phyloP scores from a whole-genome alignment of 1,140 invertebrate species.

The Drosophila micromelanica region DNA sequence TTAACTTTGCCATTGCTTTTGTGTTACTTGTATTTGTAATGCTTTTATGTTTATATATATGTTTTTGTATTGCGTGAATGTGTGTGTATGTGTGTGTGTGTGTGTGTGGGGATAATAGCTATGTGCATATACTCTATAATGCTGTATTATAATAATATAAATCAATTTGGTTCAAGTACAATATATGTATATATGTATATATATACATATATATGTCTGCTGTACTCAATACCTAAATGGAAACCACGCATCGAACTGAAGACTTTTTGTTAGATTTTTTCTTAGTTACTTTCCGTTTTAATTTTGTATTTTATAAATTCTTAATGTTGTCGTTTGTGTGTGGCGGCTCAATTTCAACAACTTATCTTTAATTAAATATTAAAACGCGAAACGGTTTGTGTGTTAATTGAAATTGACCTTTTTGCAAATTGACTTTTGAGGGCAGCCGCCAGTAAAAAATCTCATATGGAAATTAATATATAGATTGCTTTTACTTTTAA shows the following conservation, averaged over 20 bases:
- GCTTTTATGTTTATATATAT: slow-evolving; percentile 19
- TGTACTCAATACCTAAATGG: slow-evolving; percentile 56
- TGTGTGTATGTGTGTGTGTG: slow-evolving; percentile 1
- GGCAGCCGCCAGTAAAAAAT: slow-evolving; percentile 12
- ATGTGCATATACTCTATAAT: slow-evolving; percentile 45
- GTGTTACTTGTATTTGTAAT: slow-evolving; percentile 20
- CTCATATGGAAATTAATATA: not conserved
- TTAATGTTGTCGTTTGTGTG: slow-evolving; percentile 29
- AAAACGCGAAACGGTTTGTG: slow-evolving; percentile 57
- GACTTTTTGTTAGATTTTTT: slow-evolving; percentile 48
- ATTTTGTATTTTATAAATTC: slow-evolving; percentile 54
- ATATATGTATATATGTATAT: slow-evolving; percentile 38
- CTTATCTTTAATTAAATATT: slow-evolving; percentile 62
- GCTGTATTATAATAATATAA: slow-evolving; percentile 58
- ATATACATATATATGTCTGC: slow-evolving; percentile 57
- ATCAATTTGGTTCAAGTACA: slow-evolving; percentile 65
- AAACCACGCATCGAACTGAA: slow-evolving; percentile 80
- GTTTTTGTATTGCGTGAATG: slow-evolving; percentile 21
- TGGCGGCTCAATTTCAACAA: slow-evolving; percentile 67
- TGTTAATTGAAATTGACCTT: slow-evolving; percentile 56
- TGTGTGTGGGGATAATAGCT: slow-evolving; percentile 34
- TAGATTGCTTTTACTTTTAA: not conserved
- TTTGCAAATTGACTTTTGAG: slow-evolving; percentile 72
- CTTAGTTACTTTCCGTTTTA: not conserved
- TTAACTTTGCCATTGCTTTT: slow-evolving; percentile 64